Base-by-base conservation (phyloP, 2,888 invertebrate genomes). In the Hypomecis punctinalis region DNA sequence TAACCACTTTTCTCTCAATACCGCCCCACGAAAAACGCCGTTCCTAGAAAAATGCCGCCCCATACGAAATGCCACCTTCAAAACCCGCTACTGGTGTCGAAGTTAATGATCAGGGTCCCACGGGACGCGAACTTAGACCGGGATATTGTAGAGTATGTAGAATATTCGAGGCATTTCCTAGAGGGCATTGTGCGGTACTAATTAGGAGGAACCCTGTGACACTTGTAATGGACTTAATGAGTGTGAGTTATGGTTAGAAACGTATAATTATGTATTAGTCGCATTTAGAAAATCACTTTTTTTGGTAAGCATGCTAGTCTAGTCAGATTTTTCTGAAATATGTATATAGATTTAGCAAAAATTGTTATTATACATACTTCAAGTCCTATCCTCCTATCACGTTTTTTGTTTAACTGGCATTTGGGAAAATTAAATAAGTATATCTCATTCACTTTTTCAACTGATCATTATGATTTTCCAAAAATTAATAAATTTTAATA, bases 51-150 rank as follows among this genome's bases (percentile, higher is more conserved):
- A 23, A 23, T 23, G 23, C 49, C 37, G 13, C 8, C 8, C 13
- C n/a, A 36, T 13, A 3, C 37, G 8, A 11, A 39, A 39, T 39
- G 39, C 9, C 39, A 3, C 39, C 39, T 39, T 5, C 6, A 3
- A 9, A 39, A 39, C 5, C 39, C 33, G 33, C 5, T n/a, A 5
- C 52, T 52, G 52, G 33, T 40, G 46, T 45, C 59, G 33, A 35
- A 80, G 77, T 70, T 85, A 83, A 73, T 71, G 74, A 75, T 60
- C 66, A 68, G 74, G 84, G 81, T 89, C 90, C 82, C 90, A 86
- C 88, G 90, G 85, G 90, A 87, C 82, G 72, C 82, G 82, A 83
- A 82, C 84, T 74, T 82, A 83, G 81, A 82, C 84, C 81, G 79
- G 55, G 40, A 33, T 42, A 4, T 33, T n/a, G 40, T 52, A 23